A percentile compares a stretch with the other conserved stretches of the same genome.
phyloP scores from a whole-genome alignment of 2,113 vertebrate species.

The Rhinichthys klamathensis region DNA sequence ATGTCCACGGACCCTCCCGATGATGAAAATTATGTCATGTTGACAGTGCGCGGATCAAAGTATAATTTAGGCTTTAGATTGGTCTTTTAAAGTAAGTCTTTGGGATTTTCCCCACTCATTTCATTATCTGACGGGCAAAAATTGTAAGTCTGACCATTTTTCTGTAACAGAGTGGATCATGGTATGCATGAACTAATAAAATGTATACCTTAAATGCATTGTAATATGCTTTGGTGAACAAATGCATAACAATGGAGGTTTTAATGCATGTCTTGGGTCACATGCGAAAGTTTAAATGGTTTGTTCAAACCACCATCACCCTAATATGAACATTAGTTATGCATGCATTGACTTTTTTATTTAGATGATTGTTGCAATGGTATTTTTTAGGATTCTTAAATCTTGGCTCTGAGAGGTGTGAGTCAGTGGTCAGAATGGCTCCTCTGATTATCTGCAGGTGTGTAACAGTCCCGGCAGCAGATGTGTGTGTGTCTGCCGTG shows the following conservation, averaged over 20 bases:
- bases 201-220: background rate
- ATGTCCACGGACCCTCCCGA: no score
- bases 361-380: background rate
- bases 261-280: background rate
- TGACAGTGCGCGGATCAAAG: no score
- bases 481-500: slow-evolving; percentile 24
- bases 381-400: background rate
- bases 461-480: slow-evolving; percentile 1
- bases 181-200: background rate
- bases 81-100: background rate
- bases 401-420: background rate
- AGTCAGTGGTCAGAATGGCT: background rate
- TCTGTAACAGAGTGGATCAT: background rate
- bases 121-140: background rate
- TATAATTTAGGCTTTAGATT: no score
- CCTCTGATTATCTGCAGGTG: slow-evolving; percentile 60
- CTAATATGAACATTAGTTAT: background rate
- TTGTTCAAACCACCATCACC: background rate
- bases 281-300: background rate
- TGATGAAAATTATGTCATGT: no score
- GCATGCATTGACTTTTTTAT: background rate
- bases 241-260: background rate
- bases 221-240: background rate
- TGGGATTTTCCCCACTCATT: background rate
- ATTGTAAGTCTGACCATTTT: background rate